Evolutionary conservation across 2,113 vertebrate species (phyloP), one percentile per base, ranked within the genome.

Genomic region (Prionailurus bengalensis): DNA sequence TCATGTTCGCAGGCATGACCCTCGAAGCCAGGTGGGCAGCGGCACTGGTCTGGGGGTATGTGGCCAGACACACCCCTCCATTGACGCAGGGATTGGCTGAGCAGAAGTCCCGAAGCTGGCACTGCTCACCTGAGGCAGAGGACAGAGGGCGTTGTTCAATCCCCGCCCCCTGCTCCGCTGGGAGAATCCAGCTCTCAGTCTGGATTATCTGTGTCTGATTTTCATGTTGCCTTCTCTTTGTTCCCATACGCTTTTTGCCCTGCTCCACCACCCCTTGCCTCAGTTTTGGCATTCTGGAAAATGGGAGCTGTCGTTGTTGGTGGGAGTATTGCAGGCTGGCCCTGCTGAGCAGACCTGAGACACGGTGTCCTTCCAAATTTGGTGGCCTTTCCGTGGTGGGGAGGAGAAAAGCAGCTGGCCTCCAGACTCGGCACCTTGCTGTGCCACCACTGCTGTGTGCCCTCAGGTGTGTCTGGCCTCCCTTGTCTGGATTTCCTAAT

Each of bases 341-440:
- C 68, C 15, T 74, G n/a, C 53, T 7, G n/a, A 79, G 68, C 42
- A 78, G 68, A 25, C 19, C n/a, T n/a, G n/a, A n/a, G 39, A 27
- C 3, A 0, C 3, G 0, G 0, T 8, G 82, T 65, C 27, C 33
- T 48, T 42, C 39, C 17, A 42, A 42, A 42, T 3, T 39, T 4
- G 58, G 33, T 2, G 23, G 31, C 61, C 42, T 78, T 48, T 48
- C 74, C 74, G 70, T 36, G 51, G 63, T 4, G 23, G 81, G 33
- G 29, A 14, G 19, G 10, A 29, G 14, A 29, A 51, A n/a, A 33
- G 13, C 7, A 0, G 0, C 29, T 1, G 4, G 5, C 7, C 7
- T 39, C 33, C 76, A 82, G 90, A 36, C 84, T 33, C 31, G 53
- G 82, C 29, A 45, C 36, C 25, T 70, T 33, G 36, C 61, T 71